Evolutionary conservation across 2,797 vertebrate species (phyloP).

Genomic region (Acrossocheilus wenchowensis): DNA sequence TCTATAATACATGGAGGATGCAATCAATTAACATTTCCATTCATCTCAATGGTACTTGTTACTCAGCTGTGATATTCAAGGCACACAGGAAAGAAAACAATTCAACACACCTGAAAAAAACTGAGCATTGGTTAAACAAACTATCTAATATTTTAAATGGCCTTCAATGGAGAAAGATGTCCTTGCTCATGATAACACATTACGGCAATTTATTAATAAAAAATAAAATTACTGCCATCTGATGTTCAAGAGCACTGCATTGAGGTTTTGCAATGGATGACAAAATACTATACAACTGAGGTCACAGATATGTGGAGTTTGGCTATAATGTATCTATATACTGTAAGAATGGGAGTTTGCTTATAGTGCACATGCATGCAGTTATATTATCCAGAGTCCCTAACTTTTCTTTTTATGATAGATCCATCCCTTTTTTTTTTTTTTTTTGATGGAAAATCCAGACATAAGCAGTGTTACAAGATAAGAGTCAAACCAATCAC

Average conservation of each 20-base stretch:
- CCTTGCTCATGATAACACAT: not conserved
- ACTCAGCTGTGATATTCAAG: not conserved
- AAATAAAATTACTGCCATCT: not conserved
- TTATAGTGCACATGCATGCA: too few relatives aligned
- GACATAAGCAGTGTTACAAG: too few relatives aligned
- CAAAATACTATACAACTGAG: not conserved
- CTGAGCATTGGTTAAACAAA: not conserved
- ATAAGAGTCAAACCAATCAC: too few relatives aligned
- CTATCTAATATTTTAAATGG: not conserved
- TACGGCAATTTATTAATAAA: not conserved
- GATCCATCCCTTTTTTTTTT: too few relatives aligned
- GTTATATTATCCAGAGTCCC: too few relatives aligned
- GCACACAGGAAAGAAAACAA: not conserved
- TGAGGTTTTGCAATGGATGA: not conserved
- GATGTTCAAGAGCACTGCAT: not conserved
- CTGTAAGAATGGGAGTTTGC: too few relatives aligned
- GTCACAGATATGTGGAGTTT: too few relatives aligned
- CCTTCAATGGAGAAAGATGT: not conserved
- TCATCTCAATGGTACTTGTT: not conserved
- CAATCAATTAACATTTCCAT: not conserved
- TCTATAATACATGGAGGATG: not conserved
- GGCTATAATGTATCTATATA: too few relatives aligned
- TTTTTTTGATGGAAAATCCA: too few relatives aligned
- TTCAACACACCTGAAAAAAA: not conserved
- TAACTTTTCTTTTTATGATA: too few relatives aligned